Percentiles rank a stretch among this genome's conserved stretches.
These are phyloP conservation scores for Synanthedon vespiformis DNA, from an alignment of 2,888 invertebrate genomes.

Conservation along the genomic window DNA sequence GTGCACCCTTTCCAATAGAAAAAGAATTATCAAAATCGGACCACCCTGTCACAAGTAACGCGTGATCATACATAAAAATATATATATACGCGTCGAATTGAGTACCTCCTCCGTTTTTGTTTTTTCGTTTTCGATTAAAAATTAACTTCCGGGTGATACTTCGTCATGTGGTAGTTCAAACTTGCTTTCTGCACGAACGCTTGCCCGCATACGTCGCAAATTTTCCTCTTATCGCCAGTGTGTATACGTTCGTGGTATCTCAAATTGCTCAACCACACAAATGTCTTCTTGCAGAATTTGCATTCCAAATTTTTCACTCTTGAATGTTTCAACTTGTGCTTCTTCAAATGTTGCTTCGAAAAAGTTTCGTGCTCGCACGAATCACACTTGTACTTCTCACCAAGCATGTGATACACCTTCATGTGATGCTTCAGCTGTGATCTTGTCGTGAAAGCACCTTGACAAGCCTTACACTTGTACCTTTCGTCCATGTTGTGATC, in stretches of 20 bases:
- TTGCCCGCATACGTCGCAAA: constrained; percentile 43
- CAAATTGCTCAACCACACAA: constrained; percentile 39
- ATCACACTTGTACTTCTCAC: constrained; percentile 37
- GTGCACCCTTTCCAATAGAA: too few species aligned
- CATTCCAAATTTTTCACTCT: constrained; percentile 54
- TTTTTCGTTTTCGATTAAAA: too few species aligned
- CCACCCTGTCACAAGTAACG: too few species aligned
- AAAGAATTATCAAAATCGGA: too few species aligned
- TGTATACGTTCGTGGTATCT: constrained; percentile 48
- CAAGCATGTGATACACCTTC: constrained; percentile 49
- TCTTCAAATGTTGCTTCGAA: constrained; percentile 33
- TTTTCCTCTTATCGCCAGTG: constrained; percentile 45
- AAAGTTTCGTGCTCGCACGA: constrained; percentile 46
- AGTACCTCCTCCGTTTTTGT: too few species aligned
- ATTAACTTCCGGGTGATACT: constrained; percentile 49
- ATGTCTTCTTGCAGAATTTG: constrained; percentile 51
- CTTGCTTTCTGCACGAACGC: constrained; percentile 60
- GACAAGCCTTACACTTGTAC: constrained; percentile 47
- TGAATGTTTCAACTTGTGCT: constrained; percentile 51
- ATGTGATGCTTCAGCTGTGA: constrained; percentile 35
- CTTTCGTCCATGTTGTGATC: constrained; percentile 37
- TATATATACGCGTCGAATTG: too few species aligned
- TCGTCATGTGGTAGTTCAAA: constrained; percentile 55
- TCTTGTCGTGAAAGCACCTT: constrained; percentile 38
- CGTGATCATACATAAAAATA: too few species aligned